A percentile compares a stretch with the other conserved stretches of the same genome.
Evolutionary conservation across 2,888 invertebrate genomes (phyloP).

Genomic region (Papilio gigon): DNA sequence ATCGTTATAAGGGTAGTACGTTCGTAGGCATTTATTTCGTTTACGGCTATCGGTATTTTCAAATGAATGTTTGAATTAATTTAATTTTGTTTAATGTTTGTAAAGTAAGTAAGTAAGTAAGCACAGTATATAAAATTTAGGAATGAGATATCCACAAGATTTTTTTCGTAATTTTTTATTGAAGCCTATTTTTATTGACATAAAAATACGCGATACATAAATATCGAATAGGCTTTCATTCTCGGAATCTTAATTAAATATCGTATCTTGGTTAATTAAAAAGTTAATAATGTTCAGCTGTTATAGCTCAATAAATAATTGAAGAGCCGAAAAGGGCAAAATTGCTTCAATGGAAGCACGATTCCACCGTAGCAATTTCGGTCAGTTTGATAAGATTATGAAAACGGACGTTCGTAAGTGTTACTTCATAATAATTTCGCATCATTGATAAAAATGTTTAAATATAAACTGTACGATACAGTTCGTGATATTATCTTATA

Average conservation of each 20-base stretch:
- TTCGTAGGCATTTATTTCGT: neutral
- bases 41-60: neutral
- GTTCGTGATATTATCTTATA: neutral
- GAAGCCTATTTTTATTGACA: too few species aligned
- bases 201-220: too few species aligned
- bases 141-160: too few species aligned
- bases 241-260: constrained; percentile 4
- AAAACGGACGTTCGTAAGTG: constrained; percentile 15
- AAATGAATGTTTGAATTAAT: too few species aligned
- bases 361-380: constrained; percentile 17
- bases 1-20: neutral
- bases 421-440: constrained; percentile 28
- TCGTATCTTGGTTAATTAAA: neutral
- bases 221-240: too few species aligned
- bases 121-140: too few species aligned
- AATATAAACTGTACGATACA: neutral
- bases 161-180: too few species aligned
- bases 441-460: constrained; percentile 22
- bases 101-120: too few species aligned
- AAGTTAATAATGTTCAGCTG: constrained; percentile 1
- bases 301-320: constrained; percentile 8
- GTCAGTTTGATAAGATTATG: constrained; percentile 30
- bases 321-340: constrained; percentile 2
- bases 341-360: neutral
- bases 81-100: too few species aligned